Conservation (phyloP, 2,113 vertebrate genomes). For the Pterocles orientalis region DNA sequence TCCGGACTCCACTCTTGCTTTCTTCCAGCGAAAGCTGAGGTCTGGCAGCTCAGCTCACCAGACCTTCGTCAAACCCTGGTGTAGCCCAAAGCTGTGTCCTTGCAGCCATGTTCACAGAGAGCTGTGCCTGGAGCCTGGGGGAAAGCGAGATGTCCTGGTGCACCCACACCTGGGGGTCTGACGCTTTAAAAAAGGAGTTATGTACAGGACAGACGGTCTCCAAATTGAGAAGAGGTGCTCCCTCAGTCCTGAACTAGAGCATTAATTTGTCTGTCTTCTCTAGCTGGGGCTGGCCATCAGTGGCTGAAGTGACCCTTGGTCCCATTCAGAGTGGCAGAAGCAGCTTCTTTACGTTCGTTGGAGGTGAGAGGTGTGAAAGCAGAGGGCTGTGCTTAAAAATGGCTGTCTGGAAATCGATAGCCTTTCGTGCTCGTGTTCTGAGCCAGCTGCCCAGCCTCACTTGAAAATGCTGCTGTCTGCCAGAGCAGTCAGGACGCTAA, state of each 20-base stretch:
- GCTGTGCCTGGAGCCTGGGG: background rate
- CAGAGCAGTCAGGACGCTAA: background rate
- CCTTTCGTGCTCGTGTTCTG: rapidly evolving
- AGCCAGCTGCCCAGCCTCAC: background rate
- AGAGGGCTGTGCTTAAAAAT: background rate
- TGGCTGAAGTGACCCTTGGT: background rate
- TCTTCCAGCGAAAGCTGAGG: background rate
- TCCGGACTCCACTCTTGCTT: background rate
- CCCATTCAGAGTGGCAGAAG: background rate
- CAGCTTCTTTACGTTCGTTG: background rate
- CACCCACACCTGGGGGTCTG: rapidly evolving
- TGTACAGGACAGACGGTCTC: background rate
- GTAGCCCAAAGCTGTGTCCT: background rate
- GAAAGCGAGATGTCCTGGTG: background rate
- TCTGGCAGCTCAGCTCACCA: background rate
- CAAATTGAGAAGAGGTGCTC: background rate
- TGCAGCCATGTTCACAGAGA: rapidly evolving
- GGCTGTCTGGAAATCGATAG: background rate
- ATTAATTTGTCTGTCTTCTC: background rate
- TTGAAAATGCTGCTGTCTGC: background rate
- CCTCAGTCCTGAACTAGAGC: background rate
- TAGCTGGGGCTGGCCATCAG: background rate
- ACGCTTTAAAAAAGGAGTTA: background rate
- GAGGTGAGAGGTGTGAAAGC: background rate
- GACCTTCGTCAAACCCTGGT: background rate